phyloP scores from a whole-genome alignment of 2,797 vertebrate genomes.

The Lophura swinhoii region DNA sequence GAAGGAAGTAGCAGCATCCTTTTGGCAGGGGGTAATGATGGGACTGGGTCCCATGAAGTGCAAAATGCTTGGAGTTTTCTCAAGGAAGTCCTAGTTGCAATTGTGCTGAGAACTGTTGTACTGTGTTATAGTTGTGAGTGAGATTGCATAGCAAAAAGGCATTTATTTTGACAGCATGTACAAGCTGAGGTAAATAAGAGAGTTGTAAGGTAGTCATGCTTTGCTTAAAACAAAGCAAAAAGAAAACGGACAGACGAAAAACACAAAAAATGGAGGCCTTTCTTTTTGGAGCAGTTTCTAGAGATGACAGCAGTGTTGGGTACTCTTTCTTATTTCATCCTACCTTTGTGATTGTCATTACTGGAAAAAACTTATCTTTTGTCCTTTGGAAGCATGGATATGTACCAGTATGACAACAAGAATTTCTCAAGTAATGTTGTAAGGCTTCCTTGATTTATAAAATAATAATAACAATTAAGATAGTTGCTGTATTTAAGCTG shows the following conservation, averaged over 20 bases:
- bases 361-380: neutral
- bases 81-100: neutral
- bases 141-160: neutral
- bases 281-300: neutral
- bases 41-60: neutral
- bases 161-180: neutral
- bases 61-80: neutral
- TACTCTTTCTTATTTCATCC: neutral
- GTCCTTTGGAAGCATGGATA: neutral
- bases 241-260: neutral
- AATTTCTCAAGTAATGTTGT: neutral
- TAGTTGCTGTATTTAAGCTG: neutral
- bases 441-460: neutral
- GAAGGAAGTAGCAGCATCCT: slow-evolving; percentile 45
- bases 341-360: neutral
- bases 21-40: neutral
- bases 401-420: neutral
- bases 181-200: neutral
- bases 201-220: neutral
- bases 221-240: neutral
- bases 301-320: neutral
- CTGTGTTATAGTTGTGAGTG: neutral
- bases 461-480: neutral
- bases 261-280: neutral
- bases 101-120: neutral